A percentile compares a stretch with the other conserved stretches of the same genome.
phyloP scores from a whole-genome alignment of 2,113 vertebrate genomes.

The Macquaria ambigua region DNA sequence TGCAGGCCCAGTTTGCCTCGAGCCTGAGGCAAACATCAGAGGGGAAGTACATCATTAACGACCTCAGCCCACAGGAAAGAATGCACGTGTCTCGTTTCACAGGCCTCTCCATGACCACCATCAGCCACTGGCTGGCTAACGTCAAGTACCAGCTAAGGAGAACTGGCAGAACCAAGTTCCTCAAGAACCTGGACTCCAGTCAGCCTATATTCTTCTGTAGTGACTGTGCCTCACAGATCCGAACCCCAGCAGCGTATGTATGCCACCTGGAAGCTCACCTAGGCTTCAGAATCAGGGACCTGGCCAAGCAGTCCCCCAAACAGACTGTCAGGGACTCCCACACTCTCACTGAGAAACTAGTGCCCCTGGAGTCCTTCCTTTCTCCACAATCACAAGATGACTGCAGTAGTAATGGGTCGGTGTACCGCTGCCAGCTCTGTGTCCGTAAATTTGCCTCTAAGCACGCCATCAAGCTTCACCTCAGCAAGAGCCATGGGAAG shows the following conservation, averaged over 20 bases:
- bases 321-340: constrained; percentile 92
- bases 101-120: constrained; percentile 98
- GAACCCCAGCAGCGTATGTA: constrained; percentile 96
- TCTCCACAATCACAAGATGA: constrained; percentile 91
- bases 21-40: constrained; percentile 95
- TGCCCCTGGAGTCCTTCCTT: constrained; percentile 79
- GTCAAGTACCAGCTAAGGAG: constrained; percentile 99
- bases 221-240: constrained; percentile 97
- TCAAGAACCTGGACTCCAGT: constrained; percentile 98
- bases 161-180: constrained; percentile 98
- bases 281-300: constrained; percentile 96
- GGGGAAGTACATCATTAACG: constrained; percentile 96
- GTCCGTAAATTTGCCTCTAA: constrained; percentile 97
- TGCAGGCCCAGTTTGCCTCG: constrained; percentile 98
- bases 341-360: constrained; percentile 89
- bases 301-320: constrained; percentile 94
- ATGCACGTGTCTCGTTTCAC: constrained; percentile 98
- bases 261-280: constrained; percentile 98
- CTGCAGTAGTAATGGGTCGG: constrained; percentile 85
- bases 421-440: constrained; percentile 94
- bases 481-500: constrained; percentile 97
- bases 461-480: constrained; percentile 97
- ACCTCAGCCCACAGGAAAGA: constrained; percentile 97
- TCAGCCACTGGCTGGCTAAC: constrained; percentile 99
- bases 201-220: constrained; percentile 99